Evolutionary conservation across 2,113 vertebrate species (phyloP).

Genomic region (Phycodurus eques): DNA sequence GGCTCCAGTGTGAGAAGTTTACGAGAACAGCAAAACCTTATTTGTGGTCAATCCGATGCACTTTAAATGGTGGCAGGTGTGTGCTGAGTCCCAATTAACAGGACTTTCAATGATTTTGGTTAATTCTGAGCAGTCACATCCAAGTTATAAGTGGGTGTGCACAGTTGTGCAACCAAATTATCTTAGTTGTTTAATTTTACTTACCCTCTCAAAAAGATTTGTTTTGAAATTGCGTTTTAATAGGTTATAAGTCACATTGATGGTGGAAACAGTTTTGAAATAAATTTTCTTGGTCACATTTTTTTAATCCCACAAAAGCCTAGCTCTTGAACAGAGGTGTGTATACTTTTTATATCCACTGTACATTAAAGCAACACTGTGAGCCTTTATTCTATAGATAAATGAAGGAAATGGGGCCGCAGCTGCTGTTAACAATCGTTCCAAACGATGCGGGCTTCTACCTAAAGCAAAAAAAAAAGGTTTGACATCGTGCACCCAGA

Average conservation of each 20-base stretch:
- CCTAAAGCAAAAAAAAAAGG: conserved; percentile 18
- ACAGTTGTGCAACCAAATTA: too few relatives aligned
- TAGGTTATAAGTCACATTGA: too few relatives aligned
- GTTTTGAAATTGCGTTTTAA: too few relatives aligned
- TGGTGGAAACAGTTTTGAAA: too few relatives aligned
- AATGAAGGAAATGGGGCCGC: background rate
- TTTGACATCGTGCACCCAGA: conserved; percentile 36
- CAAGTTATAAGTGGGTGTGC: too few relatives aligned
- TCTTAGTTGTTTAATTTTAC: too few relatives aligned
- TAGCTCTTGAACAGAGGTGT: too few relatives aligned
- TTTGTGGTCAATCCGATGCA: background rate
- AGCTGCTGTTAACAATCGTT: conserved; percentile 24
- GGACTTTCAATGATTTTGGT: too few relatives aligned
- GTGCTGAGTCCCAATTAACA: background rate
- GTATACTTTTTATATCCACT: background rate
- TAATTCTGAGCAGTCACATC: too few relatives aligned
- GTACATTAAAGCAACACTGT: conserved; percentile 10
- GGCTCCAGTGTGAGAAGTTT: conserved; percentile 3
- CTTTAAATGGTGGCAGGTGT: background rate
- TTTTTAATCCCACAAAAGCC: too few relatives aligned
- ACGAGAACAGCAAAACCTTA: background rate
- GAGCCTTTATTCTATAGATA: conserved; percentile 10
- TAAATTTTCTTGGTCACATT: too few relatives aligned
- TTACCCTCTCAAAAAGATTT: background rate
- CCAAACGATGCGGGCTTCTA: conserved; percentile 8